Base-by-base conservation (phyloP, 92 coral and sea anemone genomes). In the Bergia puertoricense region DNA sequence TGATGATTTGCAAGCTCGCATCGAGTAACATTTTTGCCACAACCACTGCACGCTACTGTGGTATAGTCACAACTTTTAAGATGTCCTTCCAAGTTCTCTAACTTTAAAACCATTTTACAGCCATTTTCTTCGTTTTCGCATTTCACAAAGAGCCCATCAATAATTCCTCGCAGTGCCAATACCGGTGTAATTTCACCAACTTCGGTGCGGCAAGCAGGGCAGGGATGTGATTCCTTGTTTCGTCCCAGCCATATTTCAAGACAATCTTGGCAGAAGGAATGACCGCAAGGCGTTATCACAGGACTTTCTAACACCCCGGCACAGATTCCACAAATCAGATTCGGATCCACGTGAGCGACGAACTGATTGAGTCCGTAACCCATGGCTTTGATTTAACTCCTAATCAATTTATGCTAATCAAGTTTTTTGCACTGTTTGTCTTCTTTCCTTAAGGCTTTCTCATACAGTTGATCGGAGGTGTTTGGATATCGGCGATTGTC, bases 321-420 rank as follows among this genome's bases (percentile, higher is more conserved):
- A 82, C 99, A 97, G 56, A 97, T 94, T 39, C 98, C 99, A 81
- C 99, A 97, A 68, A 97, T 77, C 4, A 97, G 93, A 82, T 96
- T 97, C 59, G 87, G 96, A 76, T 96, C 98, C 18, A 97, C 89
- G 51, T 91, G 91, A 48, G 91, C 78, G 81, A 97, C 83, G 81
- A 97, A 97, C 36, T 88, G 90, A 56, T 89, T 92, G n/a, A 92
- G 77, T 56, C 78, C 89, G 79, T 92, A 97, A 71, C 98, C 99
- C 99, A 97, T 97, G 83, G 11, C 90, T 77, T 44, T 67, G 65
- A 45, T 42, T 56, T 79, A 42, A 57, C 48, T 77, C 1, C 22
- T 36, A 74, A 69, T 71, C 42, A 84, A 38, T 45, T 48, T 15
- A 46, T 67, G 45, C 44, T 75, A 79, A 41, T 36, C 23, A 76